Percentiles rank a stretch among this genome's conserved stretches.
Conservation (phyloP, 2,113 vertebrate genomes). For the Suricata suricatta region DNA sequence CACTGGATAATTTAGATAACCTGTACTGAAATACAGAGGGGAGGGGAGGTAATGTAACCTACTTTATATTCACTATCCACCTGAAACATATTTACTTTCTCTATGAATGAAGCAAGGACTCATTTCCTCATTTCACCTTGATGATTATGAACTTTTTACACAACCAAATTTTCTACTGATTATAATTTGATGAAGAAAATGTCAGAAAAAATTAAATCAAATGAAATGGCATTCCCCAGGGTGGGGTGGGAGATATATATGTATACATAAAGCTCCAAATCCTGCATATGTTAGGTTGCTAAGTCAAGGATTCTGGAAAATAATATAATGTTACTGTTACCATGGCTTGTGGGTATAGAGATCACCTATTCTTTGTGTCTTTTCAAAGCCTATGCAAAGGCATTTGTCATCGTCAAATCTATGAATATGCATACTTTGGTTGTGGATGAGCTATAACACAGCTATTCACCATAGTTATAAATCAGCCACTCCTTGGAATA, state of each 20-base stretch:
- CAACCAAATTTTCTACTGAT: slow-evolving; percentile 61
- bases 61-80: slow-evolving; percentile 35
- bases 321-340: not conserved
- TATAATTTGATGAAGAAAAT: slow-evolving; percentile 76
- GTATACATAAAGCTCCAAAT: not conserved
- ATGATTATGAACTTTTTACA: slow-evolving; percentile 63
- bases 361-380: slow-evolving; percentile 36
- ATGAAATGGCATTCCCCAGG: slow-evolving; percentile 42
- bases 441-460: not conserved
- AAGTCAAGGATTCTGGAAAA: not conserved
- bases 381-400: slow-evolving; percentile 22
- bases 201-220: slow-evolving; percentile 72
- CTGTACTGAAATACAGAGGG: not conserved
- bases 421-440: slow-evolving; percentile 38
- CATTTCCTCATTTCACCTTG: slow-evolving; percentile 57
- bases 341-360: not conserved
- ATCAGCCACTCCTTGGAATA: not conserved
- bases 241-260: no score
- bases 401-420: slow-evolving; percentile 19
- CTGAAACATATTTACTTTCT: slow-evolving; percentile 41
- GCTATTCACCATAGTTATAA: not conserved
- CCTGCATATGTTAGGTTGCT: not conserved
- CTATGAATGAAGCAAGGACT: slow-evolving; percentile 4
- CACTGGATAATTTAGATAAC: not conserved
- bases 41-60: not conserved